These are phyloP conservation scores for Musca domestica DNA, from an alignment of 1,140 invertebrate species.

Conservation along the genomic window DNA sequence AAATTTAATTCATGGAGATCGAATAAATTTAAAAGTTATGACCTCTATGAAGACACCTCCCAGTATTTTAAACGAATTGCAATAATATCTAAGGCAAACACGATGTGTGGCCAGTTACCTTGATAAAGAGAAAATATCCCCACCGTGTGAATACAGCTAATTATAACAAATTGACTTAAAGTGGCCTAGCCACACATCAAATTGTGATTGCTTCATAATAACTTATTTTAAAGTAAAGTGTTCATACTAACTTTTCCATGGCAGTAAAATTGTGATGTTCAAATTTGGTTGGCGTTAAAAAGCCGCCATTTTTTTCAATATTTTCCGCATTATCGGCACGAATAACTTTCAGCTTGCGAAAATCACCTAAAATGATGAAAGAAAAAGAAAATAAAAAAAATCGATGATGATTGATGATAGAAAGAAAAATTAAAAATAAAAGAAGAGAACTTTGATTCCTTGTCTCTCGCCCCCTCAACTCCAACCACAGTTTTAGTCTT, in stretches of 20 bases:
- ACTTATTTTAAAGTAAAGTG: constrained; percentile 12
- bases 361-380: constrained; percentile 44
- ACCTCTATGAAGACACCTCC: too few relatives aligned
- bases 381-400: constrained; percentile 10
- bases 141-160: too few relatives aligned
- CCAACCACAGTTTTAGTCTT: background rate
- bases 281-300: constrained; percentile 61
- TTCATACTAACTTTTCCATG: constrained; percentile 60
- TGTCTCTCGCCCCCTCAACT: too few relatives aligned
- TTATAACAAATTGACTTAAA: too few relatives aligned
- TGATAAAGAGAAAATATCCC: too few relatives aligned
- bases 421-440: background rate
- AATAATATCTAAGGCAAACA: too few relatives aligned
- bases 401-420: background rate
- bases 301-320: constrained; percentile 58
- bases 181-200: too few relatives aligned
- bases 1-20: too few relatives aligned
- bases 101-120: too few relatives aligned
- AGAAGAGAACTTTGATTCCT: too few relatives aligned
- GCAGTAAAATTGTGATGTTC: constrained; percentile 75
- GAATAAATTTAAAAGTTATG: too few relatives aligned
- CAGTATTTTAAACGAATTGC: too few relatives aligned
- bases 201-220: background rate
- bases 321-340: constrained; percentile 41
- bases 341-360: constrained; percentile 52